These are phyloP conservation scores for Drosophila helvetica DNA, from an alignment of 2,888 invertebrate species.

Conservation along the genomic window DNA sequence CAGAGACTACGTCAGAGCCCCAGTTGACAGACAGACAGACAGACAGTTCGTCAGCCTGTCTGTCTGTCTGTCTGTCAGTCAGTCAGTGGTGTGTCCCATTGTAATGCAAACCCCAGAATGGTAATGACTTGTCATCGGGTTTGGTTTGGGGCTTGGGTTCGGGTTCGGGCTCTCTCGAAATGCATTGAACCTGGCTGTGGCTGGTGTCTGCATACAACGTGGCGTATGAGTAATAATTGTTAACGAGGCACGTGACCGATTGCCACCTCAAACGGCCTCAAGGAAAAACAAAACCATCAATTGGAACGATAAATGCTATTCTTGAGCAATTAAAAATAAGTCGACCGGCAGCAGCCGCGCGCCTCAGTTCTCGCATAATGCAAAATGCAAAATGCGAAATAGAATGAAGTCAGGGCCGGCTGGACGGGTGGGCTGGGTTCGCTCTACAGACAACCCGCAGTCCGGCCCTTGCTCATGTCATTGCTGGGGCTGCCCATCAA, in stretches of 20 bases:
- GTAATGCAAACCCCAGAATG: slow-evolving; percentile 64
- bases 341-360: not conserved
- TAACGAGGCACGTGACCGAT: slow-evolving; percentile 33
- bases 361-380: not conserved
- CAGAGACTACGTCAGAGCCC: slow-evolving; percentile 59
- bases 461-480: slow-evolving; percentile 17
- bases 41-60: slow-evolving; percentile 48
- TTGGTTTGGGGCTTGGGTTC: not conserved
- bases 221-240: slow-evolving; percentile 67
- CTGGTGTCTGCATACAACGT: slow-evolving; percentile 58
- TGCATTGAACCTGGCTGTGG: slow-evolving; percentile 61
- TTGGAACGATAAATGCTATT: slow-evolving; percentile 7
- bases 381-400: not conserved
- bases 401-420: slow-evolving; percentile 5
- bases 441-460: not conserved
- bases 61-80: not conserved
- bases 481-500: slow-evolving; percentile 51
- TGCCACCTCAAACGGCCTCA: slow-evolving; percentile 14
- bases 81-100: slow-evolving; percentile 39
- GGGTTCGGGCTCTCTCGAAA: slow-evolving; percentile 47
- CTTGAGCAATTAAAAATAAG: slow-evolving; percentile 19
- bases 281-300: slow-evolving; percentile 29
- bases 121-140: slow-evolving; percentile 43
- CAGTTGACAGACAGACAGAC: slow-evolving; percentile 22
- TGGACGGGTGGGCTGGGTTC: not conserved